A percentile compares a stretch with the other conserved stretches of the same genome.
phyloP scores from a whole-genome alignment of 1,140 invertebrate genomes.

The Camponotus floridanus region DNA sequence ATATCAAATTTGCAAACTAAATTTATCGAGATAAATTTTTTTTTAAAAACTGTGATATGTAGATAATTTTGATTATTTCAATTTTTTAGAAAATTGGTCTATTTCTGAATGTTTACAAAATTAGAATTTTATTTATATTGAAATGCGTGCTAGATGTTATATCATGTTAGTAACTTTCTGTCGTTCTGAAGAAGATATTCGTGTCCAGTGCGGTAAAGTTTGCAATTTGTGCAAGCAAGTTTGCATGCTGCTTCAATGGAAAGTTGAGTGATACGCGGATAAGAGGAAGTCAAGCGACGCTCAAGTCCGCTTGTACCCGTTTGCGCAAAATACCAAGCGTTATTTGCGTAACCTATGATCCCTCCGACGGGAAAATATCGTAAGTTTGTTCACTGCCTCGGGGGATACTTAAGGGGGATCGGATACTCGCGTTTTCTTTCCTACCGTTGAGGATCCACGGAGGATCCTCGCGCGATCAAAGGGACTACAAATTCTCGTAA shows the following conservation, averaged over 20 bases:
- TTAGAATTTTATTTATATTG: constrained; percentile 50
- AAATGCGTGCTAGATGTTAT: constrained; percentile 19
- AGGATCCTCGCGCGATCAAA: constrained; percentile 54
- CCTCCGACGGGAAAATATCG: constrained; percentile 64
- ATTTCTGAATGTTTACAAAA: constrained; percentile 17
- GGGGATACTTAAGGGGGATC: constrained; percentile 47
- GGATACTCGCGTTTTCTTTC: constrained; percentile 47
- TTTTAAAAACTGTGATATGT: not conserved
- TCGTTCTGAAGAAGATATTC: not conserved
- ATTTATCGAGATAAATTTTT: not conserved
- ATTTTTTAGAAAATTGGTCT: not conserved
- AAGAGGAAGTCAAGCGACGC: constrained; percentile 36
- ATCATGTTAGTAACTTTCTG: not conserved
- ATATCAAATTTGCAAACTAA: not conserved
- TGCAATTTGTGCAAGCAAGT: constrained; percentile 32
- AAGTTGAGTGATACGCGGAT: constrained; percentile 46
- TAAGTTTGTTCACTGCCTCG: constrained; percentile 65
- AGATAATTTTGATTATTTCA: not conserved
- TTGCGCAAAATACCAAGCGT: constrained; percentile 55
- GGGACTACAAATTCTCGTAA: constrained; percentile 24
- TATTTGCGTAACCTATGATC: constrained; percentile 66
- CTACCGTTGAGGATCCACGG: not conserved
- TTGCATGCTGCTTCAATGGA: constrained; percentile 22
- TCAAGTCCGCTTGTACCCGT: not conserved
- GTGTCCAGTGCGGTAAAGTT: constrained; percentile 13